Evolutionary conservation across 2,113 vertebrate species (phyloP).

Genomic region (Mustelus asterias): DNA sequence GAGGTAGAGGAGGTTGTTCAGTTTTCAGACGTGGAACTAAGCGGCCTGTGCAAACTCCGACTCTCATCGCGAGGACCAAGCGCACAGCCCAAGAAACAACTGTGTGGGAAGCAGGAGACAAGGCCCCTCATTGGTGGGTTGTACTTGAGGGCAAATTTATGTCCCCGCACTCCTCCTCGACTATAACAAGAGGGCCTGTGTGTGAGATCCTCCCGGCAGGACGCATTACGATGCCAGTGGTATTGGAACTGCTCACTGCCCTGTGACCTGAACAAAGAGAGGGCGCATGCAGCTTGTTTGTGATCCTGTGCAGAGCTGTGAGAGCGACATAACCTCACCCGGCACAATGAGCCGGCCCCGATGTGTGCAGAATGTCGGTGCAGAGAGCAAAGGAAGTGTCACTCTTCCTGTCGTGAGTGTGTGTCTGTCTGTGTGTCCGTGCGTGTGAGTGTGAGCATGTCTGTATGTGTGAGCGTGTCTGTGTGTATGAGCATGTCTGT

Average conservation of each 20-base stretch:
- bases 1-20: background rate
- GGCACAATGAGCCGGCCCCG: background rate
- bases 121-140: background rate
- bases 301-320: background rate
- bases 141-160: background rate
- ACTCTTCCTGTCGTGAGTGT: background rate
- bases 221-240: background rate
- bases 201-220: background rate
- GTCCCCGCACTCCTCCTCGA: background rate
- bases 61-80: background rate
- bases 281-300: background rate
- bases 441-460: no score
- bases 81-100: background rate
- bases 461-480: no score
- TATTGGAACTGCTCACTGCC: background rate
- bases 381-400: background rate
- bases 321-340: background rate
- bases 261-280: background rate
- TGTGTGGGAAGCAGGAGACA: background rate
- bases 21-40: background rate
- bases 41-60: rapidly evolving
- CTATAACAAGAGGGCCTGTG: background rate
- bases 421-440: no score
- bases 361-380: background rate
- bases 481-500: no score